These are phyloP conservation scores for Daubentonia madagascariensis DNA, from an alignment of 2,113 vertebrate species.

Conservation along the genomic window DNA sequence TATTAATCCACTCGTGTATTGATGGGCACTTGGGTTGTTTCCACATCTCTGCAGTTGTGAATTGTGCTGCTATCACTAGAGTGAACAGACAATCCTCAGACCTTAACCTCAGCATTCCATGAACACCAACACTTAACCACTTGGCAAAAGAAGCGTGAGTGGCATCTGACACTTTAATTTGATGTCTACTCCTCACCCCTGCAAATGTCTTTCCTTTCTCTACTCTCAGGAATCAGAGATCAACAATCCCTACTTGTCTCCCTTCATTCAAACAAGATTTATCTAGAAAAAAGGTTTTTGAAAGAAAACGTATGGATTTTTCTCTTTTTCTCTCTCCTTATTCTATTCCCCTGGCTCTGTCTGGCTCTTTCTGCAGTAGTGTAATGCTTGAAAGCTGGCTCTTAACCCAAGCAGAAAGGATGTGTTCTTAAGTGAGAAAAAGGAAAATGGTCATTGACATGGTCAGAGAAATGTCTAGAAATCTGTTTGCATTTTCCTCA, in stretches of 20 bases:
- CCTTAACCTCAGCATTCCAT: not conserved
- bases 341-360: not conserved
- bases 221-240: not conserved
- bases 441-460: not conserved
- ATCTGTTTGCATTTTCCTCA: not conserved
- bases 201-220: not conserved
- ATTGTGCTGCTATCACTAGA: too few relatives aligned
- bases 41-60: too few relatives aligned
- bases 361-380: not conserved
- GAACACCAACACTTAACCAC: not conserved
- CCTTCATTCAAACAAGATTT: not conserved
- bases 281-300: slow-evolving; percentile 1
- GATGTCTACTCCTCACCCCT: not conserved
- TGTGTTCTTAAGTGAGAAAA: not conserved
- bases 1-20: too few relatives aligned
- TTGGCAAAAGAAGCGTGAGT: not conserved
- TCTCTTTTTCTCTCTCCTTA: not conserved
- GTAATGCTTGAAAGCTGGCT: not conserved
- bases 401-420: not conserved
- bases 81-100: too few relatives aligned
- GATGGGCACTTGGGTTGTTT: too few relatives aligned
- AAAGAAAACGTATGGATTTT: not conserved
- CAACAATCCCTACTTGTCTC: not conserved
- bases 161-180: not conserved
- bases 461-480: not conserved